A percentile compares a stretch with the other conserved stretches of the same genome.
These are phyloP conservation scores for Nibea albiflora DNA, from an alignment of 2,113 vertebrate genomes.

Conservation along the genomic window DNA sequence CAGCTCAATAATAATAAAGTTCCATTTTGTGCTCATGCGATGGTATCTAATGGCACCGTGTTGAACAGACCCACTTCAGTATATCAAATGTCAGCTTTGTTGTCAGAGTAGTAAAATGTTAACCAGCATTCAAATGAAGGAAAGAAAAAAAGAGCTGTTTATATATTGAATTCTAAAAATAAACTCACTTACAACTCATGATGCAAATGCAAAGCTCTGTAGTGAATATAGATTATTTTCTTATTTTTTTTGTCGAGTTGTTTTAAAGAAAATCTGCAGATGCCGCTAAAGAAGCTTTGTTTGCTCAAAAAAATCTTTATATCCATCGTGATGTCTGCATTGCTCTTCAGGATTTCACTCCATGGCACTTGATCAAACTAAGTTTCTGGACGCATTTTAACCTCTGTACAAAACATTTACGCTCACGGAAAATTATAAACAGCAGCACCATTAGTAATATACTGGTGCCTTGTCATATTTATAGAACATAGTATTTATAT, in stretches of 20 bases:
- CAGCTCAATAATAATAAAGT: neutral
- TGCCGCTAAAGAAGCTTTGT: constrained; percentile 38
- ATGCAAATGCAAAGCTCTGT: neutral
- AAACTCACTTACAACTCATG: neutral
- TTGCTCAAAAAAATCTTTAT: constrained; percentile 36
- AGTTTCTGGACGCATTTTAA: constrained; percentile 47
- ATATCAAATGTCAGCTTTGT: constrained; percentile 42
- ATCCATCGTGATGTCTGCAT: constrained; percentile 25
- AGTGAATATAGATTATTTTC: neutral
- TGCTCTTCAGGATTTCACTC: constrained; percentile 44
- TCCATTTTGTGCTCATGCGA: neutral
- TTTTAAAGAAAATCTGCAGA: constrained; percentile 16
- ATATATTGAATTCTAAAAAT: constrained; percentile 10
- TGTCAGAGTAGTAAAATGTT: constrained; percentile 41
- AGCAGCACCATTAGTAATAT: neutral
- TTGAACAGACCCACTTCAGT: constrained; percentile 40
- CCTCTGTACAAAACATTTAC: constrained; percentile 54
- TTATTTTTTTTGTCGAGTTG: neutral
- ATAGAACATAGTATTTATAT: neutral
- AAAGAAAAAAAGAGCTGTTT: neutral
- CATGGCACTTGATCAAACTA: constrained; percentile 55
- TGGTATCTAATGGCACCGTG: neutral
- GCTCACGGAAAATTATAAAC: constrained; percentile 19
- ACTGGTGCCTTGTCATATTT: neutral
- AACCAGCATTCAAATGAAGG: constrained; percentile 47